These are phyloP conservation scores for Synergus umbraculus DNA, from an alignment of 2,888 invertebrate species.

Conservation along the genomic window DNA sequence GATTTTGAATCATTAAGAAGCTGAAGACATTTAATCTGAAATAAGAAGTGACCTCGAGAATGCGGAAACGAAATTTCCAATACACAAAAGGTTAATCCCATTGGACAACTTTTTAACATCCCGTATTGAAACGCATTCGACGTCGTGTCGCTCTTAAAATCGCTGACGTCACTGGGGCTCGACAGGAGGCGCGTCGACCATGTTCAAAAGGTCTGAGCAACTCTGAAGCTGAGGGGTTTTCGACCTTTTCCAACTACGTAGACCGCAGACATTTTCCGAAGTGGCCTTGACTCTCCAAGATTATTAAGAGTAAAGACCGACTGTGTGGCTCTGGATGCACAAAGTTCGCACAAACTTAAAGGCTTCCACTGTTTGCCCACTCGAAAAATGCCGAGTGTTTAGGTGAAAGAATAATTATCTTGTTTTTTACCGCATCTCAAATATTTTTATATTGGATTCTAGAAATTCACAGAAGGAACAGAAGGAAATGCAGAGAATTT, in stretches of 20 bases:
- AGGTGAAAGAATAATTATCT: too few relatives aligned
- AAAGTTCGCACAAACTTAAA: too few relatives aligned
- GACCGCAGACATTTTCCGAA: conserved; percentile 37
- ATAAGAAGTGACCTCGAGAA: conserved; percentile 10
- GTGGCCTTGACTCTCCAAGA: conserved; percentile 18
- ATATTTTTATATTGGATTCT: too few relatives aligned
- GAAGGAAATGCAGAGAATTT: too few relatives aligned
- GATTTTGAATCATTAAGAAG: background rate
- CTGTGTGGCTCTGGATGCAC: too few relatives aligned
- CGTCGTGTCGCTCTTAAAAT: conserved; percentile 2
- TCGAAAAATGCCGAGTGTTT: too few relatives aligned
- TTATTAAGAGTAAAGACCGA: conserved; percentile 30
- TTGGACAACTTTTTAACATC: conserved; percentile 17
- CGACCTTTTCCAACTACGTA: conserved; percentile 31
- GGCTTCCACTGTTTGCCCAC: too few relatives aligned
- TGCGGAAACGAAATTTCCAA: conserved; percentile 11
- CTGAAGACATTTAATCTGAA: background rate
- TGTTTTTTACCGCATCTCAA: too few relatives aligned
- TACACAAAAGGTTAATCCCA: conserved; percentile 24
- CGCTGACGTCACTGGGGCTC: conserved; percentile 31
- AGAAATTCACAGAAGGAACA: too few relatives aligned
- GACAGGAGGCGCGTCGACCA: conserved; percentile 33
- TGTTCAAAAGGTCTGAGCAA: conserved; percentile 2
- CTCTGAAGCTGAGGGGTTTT: conserved; percentile 4
- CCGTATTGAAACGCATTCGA: conserved; percentile 9